Base-by-base conservation (phyloP, 2,113 vertebrate genomes). In the Ptilorrhoa leucosticta region DNA sequence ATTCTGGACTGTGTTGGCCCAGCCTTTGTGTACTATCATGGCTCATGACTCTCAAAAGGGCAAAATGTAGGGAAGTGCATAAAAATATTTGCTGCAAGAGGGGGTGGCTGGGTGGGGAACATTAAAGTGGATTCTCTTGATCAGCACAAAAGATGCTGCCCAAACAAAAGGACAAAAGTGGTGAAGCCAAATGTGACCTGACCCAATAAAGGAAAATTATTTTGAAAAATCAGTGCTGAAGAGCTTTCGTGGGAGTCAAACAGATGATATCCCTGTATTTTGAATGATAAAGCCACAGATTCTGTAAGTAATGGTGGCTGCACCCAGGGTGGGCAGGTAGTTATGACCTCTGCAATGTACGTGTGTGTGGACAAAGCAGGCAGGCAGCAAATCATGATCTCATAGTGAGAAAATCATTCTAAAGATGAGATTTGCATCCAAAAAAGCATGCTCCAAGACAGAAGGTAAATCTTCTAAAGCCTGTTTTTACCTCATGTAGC, bases 401-500 rank as follows among this genome's bases (percentile, higher is more conserved):
- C 63, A 54, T 50, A 75, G 45, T 37, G 58, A 85, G 81, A 53
- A 60, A 95, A 91, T 66, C 1, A 84, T 96, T 95, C 92, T 93
- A 80, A 94, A 94, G 85, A 82, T 68, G 63, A 88, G 76, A 94
- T 90, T 83, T 83, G 51, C 70, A 96, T 85, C 85, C 76, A 80
- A 77, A 95, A 95, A 92, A 92, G 51, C 23, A 2, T 27, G 10
- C 68, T 83, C 48, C 92, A 79, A 93, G 57, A 96, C 68, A 94
- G 80, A 89, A 94, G 83, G 80, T 94, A 93, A 89, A 82, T 88
- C 81, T 89, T 95, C 86, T 68, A 96, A 93, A 97, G 94, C 81
- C 85, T 94, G 33, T 88, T 56, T 95, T 96, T 97, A 95, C 90
- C 82, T 72, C 18, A 53, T 39, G 22, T 47, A 88, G 71, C 75